Conservation (phyloP, 2,888 invertebrate species). For the Epinotia brunnichana region DNA sequence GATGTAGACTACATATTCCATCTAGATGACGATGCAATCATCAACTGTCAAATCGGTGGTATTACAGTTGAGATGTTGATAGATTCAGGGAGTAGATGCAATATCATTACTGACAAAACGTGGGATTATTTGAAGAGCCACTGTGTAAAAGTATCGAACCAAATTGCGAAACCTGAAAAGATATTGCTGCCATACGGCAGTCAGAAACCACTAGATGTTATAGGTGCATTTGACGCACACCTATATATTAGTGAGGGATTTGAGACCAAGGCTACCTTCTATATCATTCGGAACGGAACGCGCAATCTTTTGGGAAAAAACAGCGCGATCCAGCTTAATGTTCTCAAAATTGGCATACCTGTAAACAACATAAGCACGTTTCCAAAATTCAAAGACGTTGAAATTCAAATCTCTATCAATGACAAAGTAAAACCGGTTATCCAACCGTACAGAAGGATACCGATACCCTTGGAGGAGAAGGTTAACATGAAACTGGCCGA, state of each 20-base stretch:
- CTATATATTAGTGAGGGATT: not conserved
- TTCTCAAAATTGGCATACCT: not conserved
- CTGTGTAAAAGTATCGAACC: too few relatives aligned
- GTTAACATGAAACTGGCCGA: conserved; percentile 44
- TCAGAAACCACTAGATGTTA: too few relatives aligned
- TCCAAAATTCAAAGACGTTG: conserved; percentile 17
- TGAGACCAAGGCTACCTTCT: not conserved
- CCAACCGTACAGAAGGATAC: conserved; percentile 46
- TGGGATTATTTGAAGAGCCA: not conserved
- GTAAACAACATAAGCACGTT: not conserved
- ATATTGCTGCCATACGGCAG: too few relatives aligned
- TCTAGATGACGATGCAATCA: not conserved
- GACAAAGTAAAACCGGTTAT: conserved; percentile 42
- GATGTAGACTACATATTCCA: not conserved
- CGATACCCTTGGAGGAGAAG: conserved; percentile 46
- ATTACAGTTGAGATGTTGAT: not conserved
- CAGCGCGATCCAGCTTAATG: not conserved
- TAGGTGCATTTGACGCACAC: too few relatives aligned
- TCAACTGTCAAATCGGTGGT: not conserved
- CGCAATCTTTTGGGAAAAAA: conserved; percentile 8
- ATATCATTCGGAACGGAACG: not conserved
- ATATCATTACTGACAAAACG: not conserved
- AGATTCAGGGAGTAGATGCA: not conserved
- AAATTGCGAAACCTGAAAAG: too few relatives aligned
- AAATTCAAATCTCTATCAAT: conserved; percentile 8